Conservation (phyloP, 2,797 vertebrate genomes). For the Characodon lateralis region DNA sequence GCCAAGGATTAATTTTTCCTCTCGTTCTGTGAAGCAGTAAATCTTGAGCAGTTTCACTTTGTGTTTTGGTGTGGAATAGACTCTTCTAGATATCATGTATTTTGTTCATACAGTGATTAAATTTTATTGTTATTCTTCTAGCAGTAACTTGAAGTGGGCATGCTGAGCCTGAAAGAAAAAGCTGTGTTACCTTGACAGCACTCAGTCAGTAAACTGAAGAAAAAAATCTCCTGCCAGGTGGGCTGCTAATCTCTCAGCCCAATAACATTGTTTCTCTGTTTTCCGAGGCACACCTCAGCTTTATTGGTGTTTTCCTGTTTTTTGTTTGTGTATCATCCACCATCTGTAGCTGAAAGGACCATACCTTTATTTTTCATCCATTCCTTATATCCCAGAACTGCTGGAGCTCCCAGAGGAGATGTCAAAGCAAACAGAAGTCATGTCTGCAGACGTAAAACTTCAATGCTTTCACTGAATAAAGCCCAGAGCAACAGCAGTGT, state of each 20-base stretch:
- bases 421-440: slow-evolving; percentile 58
- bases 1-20: not conserved
- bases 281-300: slow-evolving; percentile 57
- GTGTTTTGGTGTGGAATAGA: not conserved
- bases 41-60: not conserved
- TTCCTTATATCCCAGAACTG: slow-evolving; percentile 35
- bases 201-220: slow-evolving; percentile 39
- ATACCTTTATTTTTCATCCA: slow-evolving; percentile 26
- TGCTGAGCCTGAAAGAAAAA: slow-evolving; percentile 33
- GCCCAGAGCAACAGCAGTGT: slow-evolving; percentile 19
- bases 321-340: slow-evolving; percentile 56
- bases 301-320: slow-evolving; percentile 57
- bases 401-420: slow-evolving; percentile 49
- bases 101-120: slow-evolving; percentile 39
- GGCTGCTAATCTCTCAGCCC: slow-evolving; percentile 54
- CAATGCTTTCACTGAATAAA: slow-evolving; percentile 35
- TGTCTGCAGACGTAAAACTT: slow-evolving; percentile 48
- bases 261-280: slow-evolving; percentile 54
- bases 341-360: slow-evolving; percentile 30
- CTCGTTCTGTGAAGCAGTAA: not conserved
- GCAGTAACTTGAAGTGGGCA: slow-evolving; percentile 21
- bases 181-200: slow-evolving; percentile 53
- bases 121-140: slow-evolving; percentile 50
- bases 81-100: slow-evolving; percentile 26
- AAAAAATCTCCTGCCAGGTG: slow-evolving; percentile 44